Evolutionary conservation across 2,797 vertebrate species (phyloP).

Genomic region (Mus caroli): DNA sequence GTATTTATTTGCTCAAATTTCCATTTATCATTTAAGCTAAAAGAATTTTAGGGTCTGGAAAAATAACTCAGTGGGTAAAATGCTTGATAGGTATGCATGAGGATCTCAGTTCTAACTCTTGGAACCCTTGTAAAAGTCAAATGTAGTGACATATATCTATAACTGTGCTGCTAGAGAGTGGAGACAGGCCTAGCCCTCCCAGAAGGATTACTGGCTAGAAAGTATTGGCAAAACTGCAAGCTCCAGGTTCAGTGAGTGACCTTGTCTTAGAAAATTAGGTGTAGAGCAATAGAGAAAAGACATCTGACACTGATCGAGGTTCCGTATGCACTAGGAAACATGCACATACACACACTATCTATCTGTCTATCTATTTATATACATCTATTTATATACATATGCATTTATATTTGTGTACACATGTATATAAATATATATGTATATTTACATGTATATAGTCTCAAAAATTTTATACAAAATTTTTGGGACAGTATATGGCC

Average conservation of each 20-base stretch:
- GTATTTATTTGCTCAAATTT: slow-evolving; percentile 38
- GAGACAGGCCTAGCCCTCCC: not conserved
- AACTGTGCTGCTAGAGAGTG: not conserved
- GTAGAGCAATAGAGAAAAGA: not conserved
- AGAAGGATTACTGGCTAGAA: not conserved
- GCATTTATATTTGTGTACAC: not conserved
- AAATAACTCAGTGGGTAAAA: not conserved
- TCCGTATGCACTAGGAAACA: not conserved
- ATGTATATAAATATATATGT: not conserved
- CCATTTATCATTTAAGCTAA: slow-evolving; percentile 19
- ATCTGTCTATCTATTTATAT: too few species aligned
- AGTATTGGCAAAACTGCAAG: not conserved
- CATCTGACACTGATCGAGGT: not conserved
- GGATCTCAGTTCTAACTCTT: not conserved
- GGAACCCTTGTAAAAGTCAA: not conserved
- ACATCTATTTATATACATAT: not conserved
- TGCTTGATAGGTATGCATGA: not conserved
- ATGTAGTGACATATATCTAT: not conserved
- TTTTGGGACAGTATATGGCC: not conserved
- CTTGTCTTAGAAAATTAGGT: not conserved
- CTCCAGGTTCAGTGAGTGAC: not conserved
- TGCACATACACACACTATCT: not conserved
- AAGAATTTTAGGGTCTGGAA: not conserved
- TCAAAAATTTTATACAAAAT: not conserved
- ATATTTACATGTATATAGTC: not conserved